Evolutionary conservation across 2,888 invertebrate species (phyloP), one percentile per base, ranked within the genome.

Genomic region (Phengaris arion): DNA sequence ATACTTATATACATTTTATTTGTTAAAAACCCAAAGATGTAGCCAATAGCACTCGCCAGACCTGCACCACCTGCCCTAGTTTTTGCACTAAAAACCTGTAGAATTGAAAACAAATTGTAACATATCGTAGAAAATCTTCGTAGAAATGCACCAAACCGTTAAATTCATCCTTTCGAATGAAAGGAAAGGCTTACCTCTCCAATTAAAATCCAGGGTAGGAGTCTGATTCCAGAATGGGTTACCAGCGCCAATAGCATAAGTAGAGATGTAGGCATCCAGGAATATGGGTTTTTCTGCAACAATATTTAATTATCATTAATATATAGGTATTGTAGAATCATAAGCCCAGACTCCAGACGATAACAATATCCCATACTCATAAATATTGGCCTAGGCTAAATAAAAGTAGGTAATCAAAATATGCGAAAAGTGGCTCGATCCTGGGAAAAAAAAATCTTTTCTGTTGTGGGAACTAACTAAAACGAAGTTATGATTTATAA

Each of bases 131-230:
- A 48, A 6, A 48, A 48, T 48, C 48, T 48, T 48, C 8, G 48
- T 8, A 48, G 7, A 48, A 48, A 59, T 5, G 15, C 6, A 57
- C 6, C 15, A 4, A 57, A n/a, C 59, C 22, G 4, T 59, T 10
- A 22, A 59, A 9, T 59, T 22, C 5, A 9, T 9, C 9, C 22
- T 59, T 15, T 22, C 22, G 15, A 2, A 59, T 46, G 73, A 48
- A 73, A 52, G 69, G 13, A 13, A n/a, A 73, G 51, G 35, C 80
- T 82, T 78, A 97, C 96, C 90, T 97, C 97, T 9, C 97, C 97
- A 64, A 96, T 96, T 12, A 97, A 90, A 79, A 97, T 95, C 97
- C 97, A 97, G 0, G 97, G 97, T 69, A 97, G 86, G 78, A 96
- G 88, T 75, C 96, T 92, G 70, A 97, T 96, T 0, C 96, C 95